A percentile compares a stretch with the other conserved stretches of the same genome.
These are phyloP conservation scores for Barbus barbus DNA, from an alignment of 2,113 vertebrate genomes.

Conservation along the genomic window DNA sequence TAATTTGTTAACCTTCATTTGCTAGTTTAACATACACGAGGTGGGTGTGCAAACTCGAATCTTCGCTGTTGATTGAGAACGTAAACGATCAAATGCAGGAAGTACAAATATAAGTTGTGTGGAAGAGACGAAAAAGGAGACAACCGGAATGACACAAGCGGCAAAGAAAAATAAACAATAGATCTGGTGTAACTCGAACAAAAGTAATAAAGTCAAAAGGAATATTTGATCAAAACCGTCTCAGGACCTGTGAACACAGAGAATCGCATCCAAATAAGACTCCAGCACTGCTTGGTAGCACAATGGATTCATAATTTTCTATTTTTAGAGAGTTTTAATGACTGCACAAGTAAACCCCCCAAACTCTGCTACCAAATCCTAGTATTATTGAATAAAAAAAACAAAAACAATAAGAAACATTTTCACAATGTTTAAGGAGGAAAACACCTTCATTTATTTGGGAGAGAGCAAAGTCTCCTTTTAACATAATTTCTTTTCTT, in stretches of 20 bases:
- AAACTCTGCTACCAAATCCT: slow-evolving; percentile 66
- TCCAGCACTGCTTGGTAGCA: slow-evolving; percentile 69
- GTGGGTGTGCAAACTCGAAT: slow-evolving; percentile 69
- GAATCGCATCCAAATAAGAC: slow-evolving; percentile 55
- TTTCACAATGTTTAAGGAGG: slow-evolving; percentile 54
- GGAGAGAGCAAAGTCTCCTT: slow-evolving; percentile 37
- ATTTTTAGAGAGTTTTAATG: slow-evolving; percentile 81
- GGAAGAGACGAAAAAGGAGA: slow-evolving; percentile 66
- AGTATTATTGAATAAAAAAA: slow-evolving; percentile 74
- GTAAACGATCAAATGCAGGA: slow-evolving; percentile 73
- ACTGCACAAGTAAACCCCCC: slow-evolving; percentile 71
- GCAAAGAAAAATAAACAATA: slow-evolving; percentile 71
- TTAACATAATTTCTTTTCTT: slow-evolving; percentile 37
- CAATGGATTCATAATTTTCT: slow-evolving; percentile 77
- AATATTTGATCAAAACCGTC: slow-evolving; percentile 74
- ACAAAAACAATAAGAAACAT: slow-evolving; percentile 40
- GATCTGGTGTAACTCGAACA: slow-evolving; percentile 69
- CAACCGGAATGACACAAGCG: slow-evolving; percentile 29
- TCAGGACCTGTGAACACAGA: slow-evolving; percentile 53
- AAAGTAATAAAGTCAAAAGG: slow-evolving; percentile 68
- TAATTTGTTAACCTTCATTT: slow-evolving; percentile 74
- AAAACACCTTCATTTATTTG: slow-evolving; percentile 73
- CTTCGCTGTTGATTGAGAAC: slow-evolving; percentile 44
- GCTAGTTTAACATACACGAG: slow-evolving; percentile 71
- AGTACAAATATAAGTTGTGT: slow-evolving; percentile 65